A percentile compares a stretch with the other conserved stretches of the same genome.
Conservation (phyloP, 2,888 invertebrate species). For the Ernsta delagoae region DNA sequence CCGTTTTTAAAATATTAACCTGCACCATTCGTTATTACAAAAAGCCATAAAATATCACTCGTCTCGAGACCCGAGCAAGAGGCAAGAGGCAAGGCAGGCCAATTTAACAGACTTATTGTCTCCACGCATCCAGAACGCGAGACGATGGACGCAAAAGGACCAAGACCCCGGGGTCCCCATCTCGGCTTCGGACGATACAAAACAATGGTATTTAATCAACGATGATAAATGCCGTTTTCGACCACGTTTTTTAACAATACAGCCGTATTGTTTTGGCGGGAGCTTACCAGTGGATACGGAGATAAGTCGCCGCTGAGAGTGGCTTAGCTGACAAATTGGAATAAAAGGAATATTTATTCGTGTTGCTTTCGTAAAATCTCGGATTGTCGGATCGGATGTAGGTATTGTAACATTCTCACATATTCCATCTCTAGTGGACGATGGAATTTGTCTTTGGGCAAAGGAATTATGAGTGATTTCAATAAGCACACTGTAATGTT, state of each 20-base stretch:
- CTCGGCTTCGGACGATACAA: conserved; percentile 73
- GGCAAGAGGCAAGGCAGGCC: conserved; percentile 54
- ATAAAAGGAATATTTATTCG: conserved; percentile 85
- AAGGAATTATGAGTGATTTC: no score
- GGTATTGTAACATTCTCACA: conserved; percentile 61
- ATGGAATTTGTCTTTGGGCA: no score
- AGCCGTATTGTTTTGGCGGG: conserved; percentile 83
- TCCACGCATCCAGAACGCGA: conserved; percentile 79
- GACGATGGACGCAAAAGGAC: conserved; percentile 74
- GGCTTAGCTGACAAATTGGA: conserved; percentile 85
- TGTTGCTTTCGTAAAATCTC: conserved; percentile 58
- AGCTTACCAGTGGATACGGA: conserved; percentile 81
- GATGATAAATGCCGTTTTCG: conserved; percentile 84
- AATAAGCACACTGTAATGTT: no score
- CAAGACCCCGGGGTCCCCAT: conserved; percentile 70
- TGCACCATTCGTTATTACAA: background rate
- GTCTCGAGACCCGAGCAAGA: background rate
- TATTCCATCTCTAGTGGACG: conserved; percentile 46
- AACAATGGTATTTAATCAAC: conserved; percentile 85
- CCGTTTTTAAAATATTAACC: background rate
- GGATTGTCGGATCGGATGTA: conserved; percentile 44
- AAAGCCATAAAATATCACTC: conserved; percentile 7
- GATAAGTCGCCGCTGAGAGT: conserved; percentile 83
- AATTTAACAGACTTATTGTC: conserved; percentile 85
- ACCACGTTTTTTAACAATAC: conserved; percentile 84